phyloP scores from a whole-genome alignment of 2,888 invertebrate genomes.

The Scaptomyza flava region DNA sequence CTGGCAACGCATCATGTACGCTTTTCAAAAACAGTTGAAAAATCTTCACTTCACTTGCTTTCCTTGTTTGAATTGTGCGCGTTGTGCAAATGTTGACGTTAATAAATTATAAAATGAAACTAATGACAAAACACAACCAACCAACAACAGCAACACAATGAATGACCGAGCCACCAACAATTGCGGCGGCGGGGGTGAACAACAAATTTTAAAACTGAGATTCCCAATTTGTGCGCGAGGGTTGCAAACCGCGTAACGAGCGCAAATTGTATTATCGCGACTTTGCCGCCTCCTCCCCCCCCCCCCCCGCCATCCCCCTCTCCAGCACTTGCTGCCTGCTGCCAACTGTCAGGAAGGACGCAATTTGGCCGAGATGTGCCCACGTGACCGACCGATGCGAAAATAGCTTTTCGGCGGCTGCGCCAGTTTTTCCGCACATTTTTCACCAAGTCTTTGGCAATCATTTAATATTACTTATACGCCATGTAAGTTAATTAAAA shows the following conservation, averaged over 20 bases:
- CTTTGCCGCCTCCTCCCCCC: neutral
- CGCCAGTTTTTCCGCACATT: slow-evolving; percentile 27
- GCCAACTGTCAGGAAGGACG: slow-evolving; percentile 33
- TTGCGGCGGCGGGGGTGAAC: slow-evolving; percentile 28
- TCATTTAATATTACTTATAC: slow-evolving; percentile 75
- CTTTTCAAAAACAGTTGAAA: slow-evolving; percentile 81
- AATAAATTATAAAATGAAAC: slow-evolving; percentile 83
- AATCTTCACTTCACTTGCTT: slow-evolving; percentile 47
- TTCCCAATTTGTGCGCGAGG: slow-evolving; percentile 32
- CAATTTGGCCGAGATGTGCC: slow-evolving; percentile 39
- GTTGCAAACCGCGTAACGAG: slow-evolving; percentile 80
- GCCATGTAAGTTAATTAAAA: slow-evolving; percentile 81
- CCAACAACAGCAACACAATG: slow-evolving; percentile 31
- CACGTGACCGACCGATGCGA: slow-evolving; percentile 22
- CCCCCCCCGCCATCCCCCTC: too few relatives aligned
- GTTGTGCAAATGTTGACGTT: slow-evolving; percentile 79
- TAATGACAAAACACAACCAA: slow-evolving; percentile 79
- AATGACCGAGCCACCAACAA: slow-evolving; percentile 2
- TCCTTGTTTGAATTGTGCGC: slow-evolving; percentile 49
- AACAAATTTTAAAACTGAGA: slow-evolving; percentile 52
- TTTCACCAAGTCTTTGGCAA: slow-evolving; percentile 30
- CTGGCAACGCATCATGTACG: slow-evolving; percentile 74
- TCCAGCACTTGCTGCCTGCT: neutral
- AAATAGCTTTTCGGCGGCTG: slow-evolving; percentile 24
- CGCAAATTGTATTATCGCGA: slow-evolving; percentile 69